Base-by-base conservation (phyloP, 1,140 invertebrate species). In the Steinernema feltiae region DNA sequence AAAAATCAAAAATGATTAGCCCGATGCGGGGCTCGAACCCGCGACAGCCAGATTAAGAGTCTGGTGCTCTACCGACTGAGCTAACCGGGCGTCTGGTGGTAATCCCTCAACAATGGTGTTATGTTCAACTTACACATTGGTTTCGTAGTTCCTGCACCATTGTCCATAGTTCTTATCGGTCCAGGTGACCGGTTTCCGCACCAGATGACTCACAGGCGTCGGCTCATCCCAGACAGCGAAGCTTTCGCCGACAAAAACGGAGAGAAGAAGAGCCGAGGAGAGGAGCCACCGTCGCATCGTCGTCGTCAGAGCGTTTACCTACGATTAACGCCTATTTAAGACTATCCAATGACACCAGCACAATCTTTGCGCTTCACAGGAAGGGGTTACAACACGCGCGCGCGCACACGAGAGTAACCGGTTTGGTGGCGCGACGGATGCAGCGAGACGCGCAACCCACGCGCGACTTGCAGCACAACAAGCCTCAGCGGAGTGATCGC, bases 21-120 rank as follows among this genome's bases (percentile, higher is more conserved):
- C 35, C 35, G 35, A 41, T 41, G 18, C 35, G 35, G 18, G 35
- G 35, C 35, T 41, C 35, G 35, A 41, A 41, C 35, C 35, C 18
- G 35, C 35, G 35, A 41, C 35, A 41, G 35, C 35, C 35, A 41
- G 35, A 84, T 7, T 41, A 41, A 41, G 18, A 41, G 7, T 41
- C 18, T 41, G 18, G 18, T 41, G 35, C 35, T 7, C 18, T 41
- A 7, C 18, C 35, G 18, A 41, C 7, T 18, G 7, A 41, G 7
- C 35, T 7, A 41, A 41, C 18, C 7, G 35, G 35, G 35, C 35
- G 7, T 41, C 7, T 41, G 35, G 18, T n/a, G n/a, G n/a, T n/a
- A 41, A 41, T 7, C 18, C 35, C 35, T 7, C 7, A 41, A 41
- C n/a, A n/a, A n/a, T n/a, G n/a, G n/a, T n/a, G n/a, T n/a, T n/a